Evolutionary conservation across 2,797 vertebrate species (phyloP).

Genomic region (Rhinoraja longicauda): DNA sequence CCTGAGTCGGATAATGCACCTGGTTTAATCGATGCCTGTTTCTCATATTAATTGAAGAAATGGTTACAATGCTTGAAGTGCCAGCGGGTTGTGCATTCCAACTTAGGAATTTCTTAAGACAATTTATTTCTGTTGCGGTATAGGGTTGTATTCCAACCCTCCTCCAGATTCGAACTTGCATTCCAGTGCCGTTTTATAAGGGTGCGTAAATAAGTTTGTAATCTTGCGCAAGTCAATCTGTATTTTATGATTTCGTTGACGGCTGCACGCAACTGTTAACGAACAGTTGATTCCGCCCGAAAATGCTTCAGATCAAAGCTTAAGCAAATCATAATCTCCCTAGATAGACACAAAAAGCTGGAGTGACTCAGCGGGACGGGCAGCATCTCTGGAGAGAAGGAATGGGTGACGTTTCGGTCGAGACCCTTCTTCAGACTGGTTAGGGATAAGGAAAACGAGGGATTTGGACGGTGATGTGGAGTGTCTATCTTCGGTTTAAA

Average conservation of each 20-base stretch:
- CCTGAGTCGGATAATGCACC: too few relatives aligned
- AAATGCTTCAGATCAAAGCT: constrained; percentile 7
- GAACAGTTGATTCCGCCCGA: not conserved
- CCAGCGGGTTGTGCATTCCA: not conserved
- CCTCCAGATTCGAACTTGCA: not conserved
- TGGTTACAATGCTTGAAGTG: not conserved
- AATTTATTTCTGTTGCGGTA: not conserved
- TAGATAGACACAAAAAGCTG: not conserved
- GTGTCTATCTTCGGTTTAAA: too few relatives aligned
- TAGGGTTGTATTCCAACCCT: not conserved
- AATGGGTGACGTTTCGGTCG: too few relatives aligned
- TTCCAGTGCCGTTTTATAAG: not conserved
- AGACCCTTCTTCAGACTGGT: too few relatives aligned
- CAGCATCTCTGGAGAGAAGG: too few relatives aligned
- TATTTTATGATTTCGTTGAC: not conserved
- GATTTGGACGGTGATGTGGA: too few relatives aligned
- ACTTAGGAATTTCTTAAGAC: not conserved
- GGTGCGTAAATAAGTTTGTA: not conserved
- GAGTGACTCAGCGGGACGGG: too few relatives aligned
- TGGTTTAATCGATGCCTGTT: not conserved
- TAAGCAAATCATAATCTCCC: not conserved
- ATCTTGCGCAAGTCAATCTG: not conserved
- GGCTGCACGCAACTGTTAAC: not conserved
- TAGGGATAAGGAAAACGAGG: too few relatives aligned
- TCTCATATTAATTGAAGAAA: not conserved